phyloP scores from a whole-genome alignment of 1,140 invertebrate genomes.

The Glossosoma conforme region DNA sequence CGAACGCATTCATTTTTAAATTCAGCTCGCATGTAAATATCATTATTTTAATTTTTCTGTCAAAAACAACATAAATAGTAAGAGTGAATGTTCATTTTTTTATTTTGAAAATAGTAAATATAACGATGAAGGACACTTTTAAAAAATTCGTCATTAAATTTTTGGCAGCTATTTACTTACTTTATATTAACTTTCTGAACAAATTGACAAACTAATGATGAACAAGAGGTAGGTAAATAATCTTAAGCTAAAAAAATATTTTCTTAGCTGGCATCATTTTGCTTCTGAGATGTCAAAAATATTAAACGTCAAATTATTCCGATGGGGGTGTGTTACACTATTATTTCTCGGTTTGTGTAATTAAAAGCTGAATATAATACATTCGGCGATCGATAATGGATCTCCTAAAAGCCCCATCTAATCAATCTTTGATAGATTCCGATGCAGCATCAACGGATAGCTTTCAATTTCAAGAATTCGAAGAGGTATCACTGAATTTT shows the following conservation, averaged over 20 bases:
- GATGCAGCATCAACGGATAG: constrained; percentile 63
- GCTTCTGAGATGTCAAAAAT: not conserved
- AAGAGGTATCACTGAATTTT: constrained; percentile 51
- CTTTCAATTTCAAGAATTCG: constrained; percentile 60
- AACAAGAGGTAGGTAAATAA: too few species aligned
- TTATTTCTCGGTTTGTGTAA: not conserved
- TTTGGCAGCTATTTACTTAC: too few species aligned
- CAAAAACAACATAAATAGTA: not conserved
- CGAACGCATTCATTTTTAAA: not conserved
- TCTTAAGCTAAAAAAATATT: too few species aligned
- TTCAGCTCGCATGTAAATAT: too few species aligned
- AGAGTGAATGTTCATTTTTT: not conserved
- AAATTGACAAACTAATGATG: too few species aligned
- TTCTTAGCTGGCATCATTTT: not conserved
- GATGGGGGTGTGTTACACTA: not conserved
- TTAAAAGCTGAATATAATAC: not conserved
- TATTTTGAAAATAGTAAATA: not conserved
- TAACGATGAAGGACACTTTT: too few species aligned
- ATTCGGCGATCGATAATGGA: too few species aligned
- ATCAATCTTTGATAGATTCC: constrained; percentile 56
- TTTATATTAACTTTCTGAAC: too few species aligned
- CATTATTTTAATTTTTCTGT: not conserved
- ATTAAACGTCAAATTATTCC: constrained; percentile 20
- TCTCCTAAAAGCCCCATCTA: constrained; percentile 52
- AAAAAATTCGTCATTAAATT: too few species aligned